Evolutionary conservation across 2,113 vertebrate genomes (phyloP).

Genomic region (Alouatta palliata): DNA sequence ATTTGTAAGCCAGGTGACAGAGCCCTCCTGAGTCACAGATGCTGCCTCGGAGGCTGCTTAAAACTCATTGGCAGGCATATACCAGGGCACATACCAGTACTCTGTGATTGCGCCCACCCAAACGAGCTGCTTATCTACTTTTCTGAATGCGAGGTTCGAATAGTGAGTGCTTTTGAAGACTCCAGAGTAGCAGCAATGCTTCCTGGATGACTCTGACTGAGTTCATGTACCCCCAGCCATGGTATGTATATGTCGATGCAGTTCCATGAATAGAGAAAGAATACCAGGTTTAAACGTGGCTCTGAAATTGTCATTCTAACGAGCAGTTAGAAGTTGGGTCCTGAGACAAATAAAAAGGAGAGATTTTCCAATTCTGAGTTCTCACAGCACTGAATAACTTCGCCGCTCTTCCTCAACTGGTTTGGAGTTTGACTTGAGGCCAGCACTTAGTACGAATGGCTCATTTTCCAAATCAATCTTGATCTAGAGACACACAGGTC

Average conservation of each 20-base stretch:
- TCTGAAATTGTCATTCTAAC: neutral
- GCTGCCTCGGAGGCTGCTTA: neutral
- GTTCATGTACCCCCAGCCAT: accelerated
- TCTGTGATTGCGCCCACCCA: neutral
- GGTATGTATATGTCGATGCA: neutral
- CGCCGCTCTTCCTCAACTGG: neutral
- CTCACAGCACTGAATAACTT: neutral
- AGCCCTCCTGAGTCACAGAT: neutral
- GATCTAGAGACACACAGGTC: neutral
- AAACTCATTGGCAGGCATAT: neutral
- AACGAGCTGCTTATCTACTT: neutral
- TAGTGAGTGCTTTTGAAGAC: neutral
- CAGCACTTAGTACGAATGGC: neutral
- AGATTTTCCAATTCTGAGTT: neutral
- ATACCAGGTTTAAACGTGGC: neutral
- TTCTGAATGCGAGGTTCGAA: neutral
- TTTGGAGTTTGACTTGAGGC: neutral
- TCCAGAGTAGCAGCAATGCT: neutral
- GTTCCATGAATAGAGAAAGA: neutral
- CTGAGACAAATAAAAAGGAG: neutral
- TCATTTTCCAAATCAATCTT: neutral
- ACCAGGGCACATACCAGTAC: neutral
- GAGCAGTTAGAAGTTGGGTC: neutral
- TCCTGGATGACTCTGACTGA: neutral
- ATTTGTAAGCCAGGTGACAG: neutral